Base-by-base conservation (phyloP, 2,797 vertebrate species). In the Catamblyrhynchus diadema region DNA sequence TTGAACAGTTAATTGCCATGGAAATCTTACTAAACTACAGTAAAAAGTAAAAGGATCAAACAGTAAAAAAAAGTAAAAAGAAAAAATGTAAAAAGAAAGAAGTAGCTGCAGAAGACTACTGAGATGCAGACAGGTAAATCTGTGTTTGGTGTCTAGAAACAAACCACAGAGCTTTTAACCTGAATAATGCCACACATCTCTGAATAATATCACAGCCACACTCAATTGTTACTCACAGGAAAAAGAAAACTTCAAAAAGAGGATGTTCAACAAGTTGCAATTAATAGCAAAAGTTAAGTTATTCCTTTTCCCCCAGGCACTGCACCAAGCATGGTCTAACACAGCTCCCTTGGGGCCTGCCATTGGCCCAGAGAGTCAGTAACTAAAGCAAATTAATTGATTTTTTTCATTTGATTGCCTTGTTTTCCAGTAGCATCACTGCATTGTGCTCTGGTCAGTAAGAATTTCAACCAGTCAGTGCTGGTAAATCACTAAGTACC, bases 341-440 rank as follows among this genome's bases (percentile, higher is more conserved):
- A n/a, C 30, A 25, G 27, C 54, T 65, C 56, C 61, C 18, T 4
- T 14, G 11, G 24, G 32, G 45, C 8, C 33, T 54, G 39, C 33
- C 45, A n/a, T 0, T 9, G 0, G 37, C 30, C 13, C 53, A 57
- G 10, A 33, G 21, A 45, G 15, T 15, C 64, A 45, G 32, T 0
- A 86, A 35, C 9, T 45, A 47, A 25, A 81, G 14, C 25, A 72
- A 71, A 57, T n/a, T 24, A 1, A 4, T 11, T 17, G 0, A 0
- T 30, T 80, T 81, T 77, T 57, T 45, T 11, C 32, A 42, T 35
- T 24, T 27, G 12, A 35, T 24, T 83, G 23, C 45, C 53, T 9
- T 71, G 22, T 32, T 91, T 82, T 57, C 35, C 37, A 57, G n/a
- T 8, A 51, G 20, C 45, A 47, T 51, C 56, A 17, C 35, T n/a